Evolutionary conservation across 1,140 invertebrate genomes (phyloP).

Genomic region (Idris sp.): DNA sequence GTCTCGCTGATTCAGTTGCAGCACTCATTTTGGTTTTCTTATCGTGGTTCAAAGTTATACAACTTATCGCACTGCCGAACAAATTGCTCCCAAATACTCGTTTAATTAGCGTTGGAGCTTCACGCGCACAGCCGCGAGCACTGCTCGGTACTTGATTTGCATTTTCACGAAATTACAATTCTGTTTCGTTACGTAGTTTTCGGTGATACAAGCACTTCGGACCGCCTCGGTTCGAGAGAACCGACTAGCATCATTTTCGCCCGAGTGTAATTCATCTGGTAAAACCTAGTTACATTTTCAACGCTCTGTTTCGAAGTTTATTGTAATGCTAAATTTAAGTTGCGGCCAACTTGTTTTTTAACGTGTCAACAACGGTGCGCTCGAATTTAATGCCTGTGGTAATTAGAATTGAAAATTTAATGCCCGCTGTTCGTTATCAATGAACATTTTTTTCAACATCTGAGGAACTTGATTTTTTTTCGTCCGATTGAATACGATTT

Average conservation of each 20-base stretch:
- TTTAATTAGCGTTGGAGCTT: slow-evolving; percentile 64
- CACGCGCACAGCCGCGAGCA: too few relatives aligned
- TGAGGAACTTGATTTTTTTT: too few relatives aligned
- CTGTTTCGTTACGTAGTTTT: slow-evolving; percentile 66
- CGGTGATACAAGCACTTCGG: slow-evolving; percentile 50
- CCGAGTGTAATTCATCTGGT: slow-evolving; percentile 50
- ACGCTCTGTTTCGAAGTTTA: slow-evolving; percentile 34
- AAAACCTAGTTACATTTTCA: slow-evolving; percentile 52
- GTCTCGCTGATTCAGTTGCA: too few relatives aligned
- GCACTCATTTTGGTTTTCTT: slow-evolving; percentile 56
- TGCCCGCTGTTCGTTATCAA: slow-evolving; percentile 7
- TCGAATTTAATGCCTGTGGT: too few relatives aligned
- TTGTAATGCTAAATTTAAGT: slow-evolving; percentile 27
- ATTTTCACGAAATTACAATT: slow-evolving; percentile 66
- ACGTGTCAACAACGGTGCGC: slow-evolving; percentile 31
- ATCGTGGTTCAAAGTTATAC: slow-evolving; percentile 44
- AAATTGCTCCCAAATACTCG: slow-evolving; percentile 66
- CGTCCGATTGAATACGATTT: too few relatives aligned
- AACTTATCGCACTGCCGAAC: slow-evolving; percentile 52
- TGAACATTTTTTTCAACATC: too few relatives aligned
- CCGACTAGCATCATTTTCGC: slow-evolving; percentile 39
- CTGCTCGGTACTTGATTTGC: slow-evolving; percentile 62
- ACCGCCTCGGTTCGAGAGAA: slow-evolving; percentile 11
- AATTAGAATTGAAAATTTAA: too few relatives aligned
- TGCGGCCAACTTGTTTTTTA: slow-evolving; percentile 26